Evolutionary conservation across 2,888 invertebrate genomes (phyloP).

Genomic region (Mayetiola destructor): DNA sequence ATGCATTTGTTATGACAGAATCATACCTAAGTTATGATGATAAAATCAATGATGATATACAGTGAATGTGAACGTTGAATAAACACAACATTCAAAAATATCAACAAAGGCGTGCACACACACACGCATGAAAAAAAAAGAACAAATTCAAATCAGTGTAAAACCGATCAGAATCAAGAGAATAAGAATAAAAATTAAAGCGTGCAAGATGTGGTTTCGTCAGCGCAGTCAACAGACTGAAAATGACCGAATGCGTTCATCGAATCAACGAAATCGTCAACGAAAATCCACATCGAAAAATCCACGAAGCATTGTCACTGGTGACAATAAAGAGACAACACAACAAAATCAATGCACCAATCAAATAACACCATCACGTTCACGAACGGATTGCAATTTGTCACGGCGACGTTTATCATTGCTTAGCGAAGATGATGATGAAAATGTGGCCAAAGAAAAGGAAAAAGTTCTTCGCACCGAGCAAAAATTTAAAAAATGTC

Average conservation of each 20-base stretch:
- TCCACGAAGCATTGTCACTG: background rate
- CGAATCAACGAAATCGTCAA: slow-evolving; percentile 22
- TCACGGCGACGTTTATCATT: background rate
- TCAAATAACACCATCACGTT: background rate
- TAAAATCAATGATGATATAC: too few species aligned
- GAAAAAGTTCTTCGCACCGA: slow-evolving; percentile 29
- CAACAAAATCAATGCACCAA: background rate
- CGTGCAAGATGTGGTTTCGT: slow-evolving; percentile 20
- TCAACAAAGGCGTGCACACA: background rate
- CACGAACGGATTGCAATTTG: background rate
- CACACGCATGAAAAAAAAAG: background rate
- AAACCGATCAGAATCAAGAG: background rate
- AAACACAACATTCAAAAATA: background rate
- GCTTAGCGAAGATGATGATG: background rate
- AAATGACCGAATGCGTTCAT: slow-evolving; percentile 23
- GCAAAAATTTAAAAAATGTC: slow-evolving; percentile 30
- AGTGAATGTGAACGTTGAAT: background rate
- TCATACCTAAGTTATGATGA: too few species aligned
- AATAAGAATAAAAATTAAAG: background rate
- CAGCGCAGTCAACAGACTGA: slow-evolving; percentile 16
- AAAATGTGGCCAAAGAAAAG: slow-evolving; percentile 19
- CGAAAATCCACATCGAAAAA: slow-evolving; percentile 14
- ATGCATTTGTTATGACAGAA: too few species aligned
- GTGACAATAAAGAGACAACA: background rate
- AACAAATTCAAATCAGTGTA: background rate